A percentile compares a stretch with the other conserved stretches of the same genome.
Conservation (phyloP, 2,797 vertebrate genomes). For the Schizopygopsis pylzovi region DNA sequence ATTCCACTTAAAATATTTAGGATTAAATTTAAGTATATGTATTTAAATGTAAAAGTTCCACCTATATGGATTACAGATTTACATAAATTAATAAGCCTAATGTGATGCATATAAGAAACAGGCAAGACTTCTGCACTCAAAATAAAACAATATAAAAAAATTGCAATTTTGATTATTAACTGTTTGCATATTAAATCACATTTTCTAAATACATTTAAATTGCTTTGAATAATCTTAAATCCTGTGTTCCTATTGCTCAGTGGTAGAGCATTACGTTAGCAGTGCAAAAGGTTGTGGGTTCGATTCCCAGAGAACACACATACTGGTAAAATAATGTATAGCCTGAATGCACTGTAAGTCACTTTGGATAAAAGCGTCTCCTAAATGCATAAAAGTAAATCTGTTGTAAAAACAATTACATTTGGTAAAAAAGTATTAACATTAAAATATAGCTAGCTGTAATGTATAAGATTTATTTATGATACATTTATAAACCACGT, state of each 20-base stretch:
- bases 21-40: neutral
- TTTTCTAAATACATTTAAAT: neutral
- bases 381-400: no score
- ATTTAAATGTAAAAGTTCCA: no score
- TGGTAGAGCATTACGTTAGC: no score
- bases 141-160: neutral
- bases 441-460: neutral
- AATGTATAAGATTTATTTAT: neutral
- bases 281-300: no score
- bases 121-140: neutral
- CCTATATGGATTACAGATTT: neutral
- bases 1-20: neutral
- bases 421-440: neutral
- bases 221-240: neutral
- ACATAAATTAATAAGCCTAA: neutral
- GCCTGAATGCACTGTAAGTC: no score
- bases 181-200: neutral
- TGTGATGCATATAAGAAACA: neutral
- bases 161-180: neutral
- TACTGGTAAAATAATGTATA: no score
- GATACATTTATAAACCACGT: neutral
- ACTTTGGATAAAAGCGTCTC: no score
- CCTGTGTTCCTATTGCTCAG: no score
- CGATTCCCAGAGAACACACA: no score
- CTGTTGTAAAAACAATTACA: neutral